Conservation (phyloP, 2,888 invertebrate genomes). For the Folsomia candida region DNA sequence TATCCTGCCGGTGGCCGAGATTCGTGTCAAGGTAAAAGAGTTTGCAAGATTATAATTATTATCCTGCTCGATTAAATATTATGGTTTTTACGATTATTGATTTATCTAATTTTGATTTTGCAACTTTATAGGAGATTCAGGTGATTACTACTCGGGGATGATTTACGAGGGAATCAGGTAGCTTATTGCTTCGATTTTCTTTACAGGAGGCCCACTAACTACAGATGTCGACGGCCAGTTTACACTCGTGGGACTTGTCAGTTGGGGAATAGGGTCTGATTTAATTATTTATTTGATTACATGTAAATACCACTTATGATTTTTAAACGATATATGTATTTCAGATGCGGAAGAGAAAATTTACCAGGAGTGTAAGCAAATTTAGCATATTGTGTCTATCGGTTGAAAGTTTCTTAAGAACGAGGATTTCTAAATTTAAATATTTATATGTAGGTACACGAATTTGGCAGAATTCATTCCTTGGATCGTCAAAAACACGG, state of each 20-base stretch:
- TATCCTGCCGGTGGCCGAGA: slow-evolving; percentile 77
- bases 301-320: no score
- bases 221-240: slow-evolving; percentile 78
- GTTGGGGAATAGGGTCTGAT: slow-evolving; percentile 76
- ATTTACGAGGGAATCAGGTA: no score
- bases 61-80: neutral
- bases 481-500: slow-evolving; percentile 78
- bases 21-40: slow-evolving; percentile 60
- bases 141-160: neutral
- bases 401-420: no score
- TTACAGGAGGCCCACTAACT: slow-evolving; percentile 71
- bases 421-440: neutral
- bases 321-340: slow-evolving; percentile 18
- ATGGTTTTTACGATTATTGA: neutral
- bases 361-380: slow-evolving; percentile 59
- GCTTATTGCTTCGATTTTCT: no score
- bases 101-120: neutral
- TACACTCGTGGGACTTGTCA: slow-evolving; percentile 82
- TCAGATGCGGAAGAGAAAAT: slow-evolving; percentile 77
- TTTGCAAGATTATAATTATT: neutral
- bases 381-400: neutral
- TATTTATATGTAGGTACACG: slow-evolving; percentile 62
- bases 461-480: slow-evolving; percentile 90
- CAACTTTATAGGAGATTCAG: neutral
- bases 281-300: neutral